A percentile compares a stretch with the other conserved stretches of the same genome.
These are phyloP conservation scores for Petromus typicus DNA, from an alignment of 2,113 vertebrate species.

Conservation along the genomic window DNA sequence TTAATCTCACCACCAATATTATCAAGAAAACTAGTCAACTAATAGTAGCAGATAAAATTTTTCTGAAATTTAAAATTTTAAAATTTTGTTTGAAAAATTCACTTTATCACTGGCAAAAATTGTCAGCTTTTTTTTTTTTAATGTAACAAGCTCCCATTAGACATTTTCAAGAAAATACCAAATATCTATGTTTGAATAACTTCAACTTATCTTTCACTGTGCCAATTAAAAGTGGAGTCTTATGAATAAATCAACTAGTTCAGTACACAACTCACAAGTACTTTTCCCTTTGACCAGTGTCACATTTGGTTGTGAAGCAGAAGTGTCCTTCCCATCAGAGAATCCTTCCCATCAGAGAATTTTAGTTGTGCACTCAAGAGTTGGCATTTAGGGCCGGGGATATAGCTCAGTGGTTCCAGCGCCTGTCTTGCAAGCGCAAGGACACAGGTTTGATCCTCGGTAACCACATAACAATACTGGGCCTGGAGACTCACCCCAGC, in stretches of 20 bases:
- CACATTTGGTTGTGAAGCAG: not conserved
- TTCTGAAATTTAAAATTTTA: not conserved
- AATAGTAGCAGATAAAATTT: not conserved
- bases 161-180: constrained; percentile 43
- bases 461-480: too few relatives aligned
- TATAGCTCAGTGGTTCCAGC: too few relatives aligned
- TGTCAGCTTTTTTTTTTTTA: not conserved
- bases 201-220: not conserved
- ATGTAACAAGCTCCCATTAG: not conserved
- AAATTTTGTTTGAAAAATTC: not conserved
- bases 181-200: not conserved
- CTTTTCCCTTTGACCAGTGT: not conserved
- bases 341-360: not conserved
- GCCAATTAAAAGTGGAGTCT: not conserved
- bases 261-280: not conserved
- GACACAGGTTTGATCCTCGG: too few relatives aligned
- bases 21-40: constrained; percentile 4
- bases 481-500: too few relatives aligned
- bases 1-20: not conserved
- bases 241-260: not conserved
- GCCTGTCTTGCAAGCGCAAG: too few relatives aligned
- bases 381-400: too few relatives aligned
- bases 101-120: not conserved
- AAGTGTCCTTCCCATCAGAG: not conserved
- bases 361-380: not conserved